A percentile compares a stretch with the other conserved stretches of the same genome.
These are phyloP conservation scores for Trachymyrmex septentrionalis DNA, from an alignment of 1,140 invertebrate genomes.

Conservation along the genomic window DNA sequence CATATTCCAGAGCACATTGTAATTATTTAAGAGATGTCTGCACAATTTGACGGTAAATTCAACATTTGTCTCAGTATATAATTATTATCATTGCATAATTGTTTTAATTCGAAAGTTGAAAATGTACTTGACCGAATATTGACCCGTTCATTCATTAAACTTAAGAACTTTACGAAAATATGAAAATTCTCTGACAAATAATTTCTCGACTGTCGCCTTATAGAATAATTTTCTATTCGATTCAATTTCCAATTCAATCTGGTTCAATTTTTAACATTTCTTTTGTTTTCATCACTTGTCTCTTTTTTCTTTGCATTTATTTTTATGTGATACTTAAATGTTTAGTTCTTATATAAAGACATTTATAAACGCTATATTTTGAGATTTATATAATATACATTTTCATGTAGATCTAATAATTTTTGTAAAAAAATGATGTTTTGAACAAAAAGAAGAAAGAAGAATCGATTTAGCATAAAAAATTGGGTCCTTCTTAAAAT, in stretches of 20 bases:
- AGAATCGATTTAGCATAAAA: slow-evolving; percentile 8
- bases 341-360: too few species aligned
- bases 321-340: background rate
- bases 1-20: too few species aligned
- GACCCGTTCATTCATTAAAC: background rate
- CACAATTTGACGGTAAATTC: too few species aligned
- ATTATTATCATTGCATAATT: too few species aligned
- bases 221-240: background rate
- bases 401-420: background rate
- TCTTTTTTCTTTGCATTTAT: background rate
- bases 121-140: background rate
- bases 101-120: too few species aligned
- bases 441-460: background rate
- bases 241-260: background rate
- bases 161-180: slow-evolving; percentile 58
- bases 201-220: background rate
- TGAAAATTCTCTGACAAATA: slow-evolving; percentile 57
- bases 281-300: background rate
- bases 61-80: too few species aligned
- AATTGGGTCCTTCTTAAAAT: slow-evolving; percentile 15
- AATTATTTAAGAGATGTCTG: too few species aligned
- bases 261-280: background rate
- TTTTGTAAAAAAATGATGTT: background rate
- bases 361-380: background rate
- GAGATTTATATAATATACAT: background rate